Evolutionary conservation across 2,797 vertebrate species (phyloP).

Genomic region (Mus spretus): DNA sequence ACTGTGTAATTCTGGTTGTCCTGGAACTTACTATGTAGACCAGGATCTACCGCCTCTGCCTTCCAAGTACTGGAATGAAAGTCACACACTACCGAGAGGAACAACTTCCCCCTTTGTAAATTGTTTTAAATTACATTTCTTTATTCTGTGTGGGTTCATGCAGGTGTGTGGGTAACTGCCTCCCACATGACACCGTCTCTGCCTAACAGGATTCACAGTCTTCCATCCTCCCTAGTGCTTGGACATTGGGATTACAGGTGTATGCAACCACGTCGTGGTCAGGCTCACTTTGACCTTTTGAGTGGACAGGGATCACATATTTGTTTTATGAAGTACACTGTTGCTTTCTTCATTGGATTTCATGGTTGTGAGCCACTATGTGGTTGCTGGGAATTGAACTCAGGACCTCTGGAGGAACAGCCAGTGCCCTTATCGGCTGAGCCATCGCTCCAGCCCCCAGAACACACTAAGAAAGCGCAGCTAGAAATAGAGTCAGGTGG

Average conservation of each 20-base stretch:
- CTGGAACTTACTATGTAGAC: background rate
- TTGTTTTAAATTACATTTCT: background rate
- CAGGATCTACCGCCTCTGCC: background rate
- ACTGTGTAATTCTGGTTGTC: background rate
- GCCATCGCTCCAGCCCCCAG: background rate
- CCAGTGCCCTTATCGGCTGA: background rate
- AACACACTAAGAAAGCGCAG: background rate
- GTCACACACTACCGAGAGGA: background rate
- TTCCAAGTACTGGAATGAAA: background rate
- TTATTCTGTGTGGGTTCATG: background rate
- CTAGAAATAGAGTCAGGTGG: background rate
- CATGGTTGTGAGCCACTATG: background rate
- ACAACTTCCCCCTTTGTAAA: background rate
- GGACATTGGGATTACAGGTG: no score
- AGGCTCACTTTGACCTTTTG: background rate
- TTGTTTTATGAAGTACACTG: background rate
- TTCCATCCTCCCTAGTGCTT: background rate
- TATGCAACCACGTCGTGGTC: background rate
- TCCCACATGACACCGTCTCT: background rate
- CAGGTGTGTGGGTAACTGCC: background rate
- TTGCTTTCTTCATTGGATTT: background rate
- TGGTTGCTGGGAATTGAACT: background rate
- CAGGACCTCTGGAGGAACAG: background rate
- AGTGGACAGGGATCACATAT: background rate
- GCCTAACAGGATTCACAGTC: background rate